A percentile compares a stretch with the other conserved stretches of the same genome.
Conservation (phyloP, 2,113 vertebrate genomes). For the Etheostoma cragini region DNA sequence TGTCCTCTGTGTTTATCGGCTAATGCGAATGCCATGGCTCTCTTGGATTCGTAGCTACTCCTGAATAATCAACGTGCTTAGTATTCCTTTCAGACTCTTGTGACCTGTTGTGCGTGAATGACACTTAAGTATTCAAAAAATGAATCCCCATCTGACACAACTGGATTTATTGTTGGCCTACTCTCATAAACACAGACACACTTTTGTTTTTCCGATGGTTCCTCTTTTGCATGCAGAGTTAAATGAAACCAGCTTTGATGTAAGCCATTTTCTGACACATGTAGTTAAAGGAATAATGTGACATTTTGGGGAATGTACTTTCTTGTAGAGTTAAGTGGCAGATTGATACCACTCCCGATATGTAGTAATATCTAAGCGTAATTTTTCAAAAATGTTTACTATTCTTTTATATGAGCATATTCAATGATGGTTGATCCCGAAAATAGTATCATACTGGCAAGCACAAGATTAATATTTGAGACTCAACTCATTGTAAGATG, state of each 20-base stretch:
- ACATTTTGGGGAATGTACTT: background rate
- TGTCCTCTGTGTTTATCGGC: slow-evolving; percentile 66
- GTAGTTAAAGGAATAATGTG: background rate
- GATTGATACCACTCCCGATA: background rate
- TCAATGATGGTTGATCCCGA: background rate
- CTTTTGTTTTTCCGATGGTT: slow-evolving; percentile 16
- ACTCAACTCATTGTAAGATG: background rate
- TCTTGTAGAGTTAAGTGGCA: background rate
- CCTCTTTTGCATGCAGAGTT: background rate
- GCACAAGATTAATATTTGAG: slow-evolving; percentile 4
- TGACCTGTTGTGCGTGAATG: slow-evolving; percentile 58
- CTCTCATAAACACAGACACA: slow-evolving; percentile 1
- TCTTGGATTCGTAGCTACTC: slow-evolving; percentile 47
- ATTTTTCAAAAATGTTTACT: background rate
- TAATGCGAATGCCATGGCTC: slow-evolving; percentile 72
- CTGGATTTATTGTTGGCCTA: slow-evolving; percentile 32
- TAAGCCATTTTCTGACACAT: slow-evolving; percentile 11
- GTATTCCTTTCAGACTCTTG: slow-evolving; percentile 53
- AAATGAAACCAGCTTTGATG: background rate
- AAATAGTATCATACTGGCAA: background rate
- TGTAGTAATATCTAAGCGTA: background rate
- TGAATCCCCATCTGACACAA: slow-evolving; percentile 22
- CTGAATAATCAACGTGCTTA: slow-evolving; percentile 63
- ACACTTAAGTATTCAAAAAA: slow-evolving; percentile 25
- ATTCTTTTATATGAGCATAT: background rate